These are phyloP conservation scores for Plestiodon gilberti DNA, from an alignment of 2,113 vertebrate genomes.

Conservation along the genomic window DNA sequence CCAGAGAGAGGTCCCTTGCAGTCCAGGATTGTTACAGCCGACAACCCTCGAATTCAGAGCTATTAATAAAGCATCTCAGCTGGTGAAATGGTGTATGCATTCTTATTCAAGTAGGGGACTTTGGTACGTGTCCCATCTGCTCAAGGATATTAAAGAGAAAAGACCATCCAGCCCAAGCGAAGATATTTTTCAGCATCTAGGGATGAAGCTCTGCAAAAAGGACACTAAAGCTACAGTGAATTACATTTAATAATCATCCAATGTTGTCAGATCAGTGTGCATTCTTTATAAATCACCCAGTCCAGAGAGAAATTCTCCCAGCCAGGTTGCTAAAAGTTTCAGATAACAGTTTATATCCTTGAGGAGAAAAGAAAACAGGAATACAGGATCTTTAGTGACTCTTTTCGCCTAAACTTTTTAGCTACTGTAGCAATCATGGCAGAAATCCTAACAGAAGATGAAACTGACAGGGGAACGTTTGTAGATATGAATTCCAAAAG, in stretches of 20 bases:
- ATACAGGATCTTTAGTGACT: neutral
- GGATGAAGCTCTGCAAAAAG: neutral
- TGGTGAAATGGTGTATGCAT: neutral
- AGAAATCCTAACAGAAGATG: neutral
- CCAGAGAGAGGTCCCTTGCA: neutral
- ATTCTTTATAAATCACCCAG: slow-evolving; percentile 13
- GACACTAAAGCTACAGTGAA: neutral
- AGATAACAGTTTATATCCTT: slow-evolving; percentile 18
- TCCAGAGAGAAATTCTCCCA: slow-evolving; percentile 6
- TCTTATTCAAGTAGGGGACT: neutral
- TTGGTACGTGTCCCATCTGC: neutral
- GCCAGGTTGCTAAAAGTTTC: slow-evolving; percentile 16
- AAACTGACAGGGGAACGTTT: neutral
- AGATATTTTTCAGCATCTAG: neutral
- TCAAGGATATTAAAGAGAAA: slow-evolving; percentile 16
- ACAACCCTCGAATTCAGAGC: neutral
- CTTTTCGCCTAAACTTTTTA: slow-evolving; percentile 9
- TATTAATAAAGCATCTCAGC: neutral
- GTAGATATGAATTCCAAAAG: neutral
- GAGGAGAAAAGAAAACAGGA: neutral
- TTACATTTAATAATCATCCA: slow-evolving; percentile 34
- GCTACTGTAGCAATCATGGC: neutral
- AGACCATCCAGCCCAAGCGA: neutral
- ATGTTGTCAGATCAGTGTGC: neutral
- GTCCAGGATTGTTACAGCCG: neutral